phyloP scores from a whole-genome alignment of 2,888 invertebrate genomes.

The Synanthedon andrenaeformis region DNA sequence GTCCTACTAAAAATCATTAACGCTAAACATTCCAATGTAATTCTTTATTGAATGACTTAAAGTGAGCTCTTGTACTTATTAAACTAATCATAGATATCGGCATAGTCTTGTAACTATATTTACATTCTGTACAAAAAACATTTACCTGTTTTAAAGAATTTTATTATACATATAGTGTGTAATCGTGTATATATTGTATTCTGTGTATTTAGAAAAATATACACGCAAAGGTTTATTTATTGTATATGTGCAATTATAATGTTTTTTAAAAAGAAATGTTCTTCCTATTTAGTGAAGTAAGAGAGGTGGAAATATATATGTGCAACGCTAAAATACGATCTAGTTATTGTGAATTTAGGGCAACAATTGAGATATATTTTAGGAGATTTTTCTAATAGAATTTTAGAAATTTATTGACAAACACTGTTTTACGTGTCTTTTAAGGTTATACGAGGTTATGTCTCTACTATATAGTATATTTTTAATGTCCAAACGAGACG shows the following conservation, averaged over 20 bases:
- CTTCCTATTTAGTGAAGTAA: slow-evolving; percentile 60
- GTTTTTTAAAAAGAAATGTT: slow-evolving; percentile 52
- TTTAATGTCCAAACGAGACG: slow-evolving; percentile 15
- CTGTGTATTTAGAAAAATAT: slow-evolving; percentile 16
- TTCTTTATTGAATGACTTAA: slow-evolving; percentile 57
- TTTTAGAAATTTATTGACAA: slow-evolving; percentile 43
- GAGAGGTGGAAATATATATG: slow-evolving; percentile 52
- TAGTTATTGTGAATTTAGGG: slow-evolving; percentile 35
- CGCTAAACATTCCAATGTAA: slow-evolving; percentile 57
- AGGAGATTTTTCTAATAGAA: slow-evolving; percentile 63
- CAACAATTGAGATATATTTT: slow-evolving; percentile 64
- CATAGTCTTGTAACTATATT: slow-evolving; percentile 18
- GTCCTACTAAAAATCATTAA: slow-evolving; percentile 12
- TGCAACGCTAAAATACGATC: slow-evolving; percentile 36
- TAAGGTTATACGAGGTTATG: slow-evolving; percentile 52
- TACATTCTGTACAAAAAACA: slow-evolving; percentile 27
- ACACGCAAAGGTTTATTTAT: slow-evolving; percentile 26
- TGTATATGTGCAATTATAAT: slow-evolving; percentile 58
- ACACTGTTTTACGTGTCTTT: slow-evolving; percentile 57
- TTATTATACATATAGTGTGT: slow-evolving; percentile 6
- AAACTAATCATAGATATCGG: slow-evolving; percentile 15
- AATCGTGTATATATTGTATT: slow-evolving; percentile 6
- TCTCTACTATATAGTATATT: slow-evolving; percentile 35
- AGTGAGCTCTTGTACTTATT: slow-evolving; percentile 66
- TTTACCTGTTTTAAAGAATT: slow-evolving; percentile 7